phyloP scores from a whole-genome alignment of 1,140 invertebrate genomes.

The Oscheius sp. region DNA sequence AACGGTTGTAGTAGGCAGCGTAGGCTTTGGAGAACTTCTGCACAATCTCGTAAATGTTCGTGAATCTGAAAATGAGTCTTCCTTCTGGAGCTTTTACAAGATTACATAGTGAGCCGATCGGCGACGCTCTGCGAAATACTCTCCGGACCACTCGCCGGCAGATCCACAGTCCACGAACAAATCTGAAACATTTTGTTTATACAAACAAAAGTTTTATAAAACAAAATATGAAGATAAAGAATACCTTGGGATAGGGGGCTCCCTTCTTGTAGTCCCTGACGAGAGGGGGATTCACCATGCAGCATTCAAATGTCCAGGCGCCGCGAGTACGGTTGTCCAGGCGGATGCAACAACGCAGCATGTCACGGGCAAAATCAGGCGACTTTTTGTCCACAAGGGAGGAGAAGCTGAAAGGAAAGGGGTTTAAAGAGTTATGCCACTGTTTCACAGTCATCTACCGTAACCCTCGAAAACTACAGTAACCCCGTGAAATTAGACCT shows the following conservation, averaged over 20 bases:
- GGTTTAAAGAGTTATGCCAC: too few species aligned
- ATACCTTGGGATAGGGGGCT: neutral
- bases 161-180: neutral
- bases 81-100: too few species aligned
- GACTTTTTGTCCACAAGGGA: neutral
- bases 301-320: conserved; percentile 13
- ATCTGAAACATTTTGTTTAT: neutral
- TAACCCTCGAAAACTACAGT: too few species aligned
- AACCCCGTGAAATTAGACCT: too few species aligned
- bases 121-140: neutral
- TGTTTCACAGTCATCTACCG: too few species aligned
- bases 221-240: neutral
- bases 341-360: neutral
- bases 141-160: neutral
- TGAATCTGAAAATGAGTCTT: too few species aligned
- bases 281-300: neutral
- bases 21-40: conserved; percentile 29
- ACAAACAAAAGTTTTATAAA: too few species aligned
- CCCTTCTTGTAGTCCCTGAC: neutral
- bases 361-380: neutral
- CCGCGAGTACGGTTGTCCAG: neutral
- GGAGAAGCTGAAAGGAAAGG: neutral
- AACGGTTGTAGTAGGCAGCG: conserved; percentile 17
- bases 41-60: conserved; percentile 32
- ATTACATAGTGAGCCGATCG: conserved; percentile 24